Percentiles rank a stretch among this genome's conserved stretches.
Conservation (phyloP, 2,797 vertebrate species). For the Catamblyrhynchus diadema region DNA sequence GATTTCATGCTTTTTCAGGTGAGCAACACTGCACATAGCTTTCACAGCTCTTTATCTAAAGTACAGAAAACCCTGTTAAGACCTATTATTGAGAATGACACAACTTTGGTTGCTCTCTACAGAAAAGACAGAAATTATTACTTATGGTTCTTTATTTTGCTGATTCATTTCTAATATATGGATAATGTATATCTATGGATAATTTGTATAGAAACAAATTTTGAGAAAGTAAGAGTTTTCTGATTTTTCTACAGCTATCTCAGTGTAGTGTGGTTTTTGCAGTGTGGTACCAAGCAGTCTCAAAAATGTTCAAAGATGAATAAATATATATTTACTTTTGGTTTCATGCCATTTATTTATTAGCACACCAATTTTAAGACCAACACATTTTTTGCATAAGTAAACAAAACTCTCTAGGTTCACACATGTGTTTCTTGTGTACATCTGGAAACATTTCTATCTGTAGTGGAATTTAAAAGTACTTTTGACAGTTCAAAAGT, state of each 20-base stretch:
- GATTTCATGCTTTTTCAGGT: neutral
- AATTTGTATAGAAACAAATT: neutral
- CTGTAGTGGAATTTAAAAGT: neutral
- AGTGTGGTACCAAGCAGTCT: neutral
- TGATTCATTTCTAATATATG: neutral
- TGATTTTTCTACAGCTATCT: neutral
- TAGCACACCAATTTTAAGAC: neutral
- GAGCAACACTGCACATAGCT: neutral
- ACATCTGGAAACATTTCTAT: neutral
- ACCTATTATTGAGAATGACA: neutral
- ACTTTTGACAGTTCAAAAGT: neutral
- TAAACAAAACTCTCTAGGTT: neutral
- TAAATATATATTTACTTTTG: neutral
- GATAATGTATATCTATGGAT: too few relatives aligned
- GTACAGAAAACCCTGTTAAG: neutral
- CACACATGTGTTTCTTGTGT: neutral
- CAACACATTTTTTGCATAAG: neutral
- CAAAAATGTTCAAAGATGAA: neutral
- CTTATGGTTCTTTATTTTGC: neutral
- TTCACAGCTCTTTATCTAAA: neutral
- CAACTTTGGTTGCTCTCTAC: neutral
- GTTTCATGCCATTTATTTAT: neutral
- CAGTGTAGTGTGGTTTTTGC: neutral
- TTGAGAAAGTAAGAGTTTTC: neutral
- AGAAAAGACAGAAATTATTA: neutral